Evolutionary conservation across 2,113 vertebrate genomes (phyloP), one percentile per base, ranked within the genome.

Genomic region (Chlorodrepanis virens): DNA sequence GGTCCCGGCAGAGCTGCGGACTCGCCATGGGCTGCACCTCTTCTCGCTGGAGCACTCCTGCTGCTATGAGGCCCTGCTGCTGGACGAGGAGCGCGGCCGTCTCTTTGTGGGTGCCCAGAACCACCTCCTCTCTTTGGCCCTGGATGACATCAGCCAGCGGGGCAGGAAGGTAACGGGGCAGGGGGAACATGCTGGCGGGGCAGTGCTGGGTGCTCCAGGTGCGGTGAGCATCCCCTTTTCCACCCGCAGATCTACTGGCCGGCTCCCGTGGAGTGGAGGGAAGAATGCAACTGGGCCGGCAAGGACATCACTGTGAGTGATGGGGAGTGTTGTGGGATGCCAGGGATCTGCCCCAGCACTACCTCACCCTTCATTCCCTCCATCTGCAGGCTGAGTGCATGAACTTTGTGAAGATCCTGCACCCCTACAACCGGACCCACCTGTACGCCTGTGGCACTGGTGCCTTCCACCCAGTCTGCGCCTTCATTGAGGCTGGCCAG

Each of bases 201-300:
- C 14, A 9, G 10, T 60, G 65, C 28, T 0, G 0, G 28, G 24
- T 1, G 3, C n/a, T 7, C 5, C 7, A 1, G 56, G 31, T 27
- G 17, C 76, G 39, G 33, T 65, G 59, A 93, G 27, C 6, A 2
- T 84, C 29, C 6, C 44, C 19, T 67, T 94, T 68, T 85, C 4
- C 17, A 44, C 74, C 71, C 42, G 1, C 96, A 99, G 99, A 99
- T 99, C 97, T 98, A 99, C 95, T 99, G 99, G 99, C 99, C 99
- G 0, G 99, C 99, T 2, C 99, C 98, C 0, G 99, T 99, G 64
- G 99, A 99, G 81, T 99, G 99, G 99, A 98, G 99, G 80, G 99
- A 99, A 94, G 99, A 99, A 94, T 99, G 99, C 91, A 99, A 99
- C 98, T 99, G 99, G 99, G 99, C 99, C 0, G 99, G 99, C 79